Evolutionary conservation across 2,797 vertebrate genomes (phyloP).

Genomic region (Acrocephalus scirpaceus): DNA sequence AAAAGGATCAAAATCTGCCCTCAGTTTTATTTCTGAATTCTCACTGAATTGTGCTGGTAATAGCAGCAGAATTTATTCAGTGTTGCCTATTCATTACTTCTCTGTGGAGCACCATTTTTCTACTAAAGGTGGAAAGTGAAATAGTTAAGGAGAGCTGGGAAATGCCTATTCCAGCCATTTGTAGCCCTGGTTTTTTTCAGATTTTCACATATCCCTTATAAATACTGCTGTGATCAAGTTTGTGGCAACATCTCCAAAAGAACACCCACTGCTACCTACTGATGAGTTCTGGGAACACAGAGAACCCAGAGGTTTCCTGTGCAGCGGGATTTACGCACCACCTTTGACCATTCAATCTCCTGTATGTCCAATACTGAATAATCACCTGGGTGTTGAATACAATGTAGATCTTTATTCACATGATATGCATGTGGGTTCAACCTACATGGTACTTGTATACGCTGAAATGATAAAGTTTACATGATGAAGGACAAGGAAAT

Average conservation of each 20-base stretch:
- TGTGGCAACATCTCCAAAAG: neutral
- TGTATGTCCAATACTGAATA: neutral
- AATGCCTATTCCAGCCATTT: neutral
- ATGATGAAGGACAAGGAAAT: neutral
- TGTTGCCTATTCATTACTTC: neutral
- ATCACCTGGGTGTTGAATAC: neutral
- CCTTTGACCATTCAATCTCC: neutral
- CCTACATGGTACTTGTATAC: neutral
- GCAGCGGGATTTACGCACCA: neutral
- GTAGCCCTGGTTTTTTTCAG: neutral
- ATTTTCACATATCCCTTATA: neutral
- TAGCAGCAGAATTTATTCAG: neutral
- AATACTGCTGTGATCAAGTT: neutral
- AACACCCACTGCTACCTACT: neutral
- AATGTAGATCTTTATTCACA: neutral
- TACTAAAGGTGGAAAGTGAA: neutral
- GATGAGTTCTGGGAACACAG: neutral
- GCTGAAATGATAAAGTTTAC: neutral
- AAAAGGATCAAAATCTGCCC: neutral
- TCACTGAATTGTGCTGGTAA: neutral
- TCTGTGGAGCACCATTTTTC: neutral
- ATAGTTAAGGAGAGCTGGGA: neutral
- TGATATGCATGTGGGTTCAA: neutral
- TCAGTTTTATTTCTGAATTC: neutral
- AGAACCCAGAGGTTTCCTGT: neutral